A percentile compares a stretch with the other conserved stretches of the same genome.
phyloP scores from a whole-genome alignment of 2,113 vertebrate species.

The Leptobrachium ailaonicum region DNA sequence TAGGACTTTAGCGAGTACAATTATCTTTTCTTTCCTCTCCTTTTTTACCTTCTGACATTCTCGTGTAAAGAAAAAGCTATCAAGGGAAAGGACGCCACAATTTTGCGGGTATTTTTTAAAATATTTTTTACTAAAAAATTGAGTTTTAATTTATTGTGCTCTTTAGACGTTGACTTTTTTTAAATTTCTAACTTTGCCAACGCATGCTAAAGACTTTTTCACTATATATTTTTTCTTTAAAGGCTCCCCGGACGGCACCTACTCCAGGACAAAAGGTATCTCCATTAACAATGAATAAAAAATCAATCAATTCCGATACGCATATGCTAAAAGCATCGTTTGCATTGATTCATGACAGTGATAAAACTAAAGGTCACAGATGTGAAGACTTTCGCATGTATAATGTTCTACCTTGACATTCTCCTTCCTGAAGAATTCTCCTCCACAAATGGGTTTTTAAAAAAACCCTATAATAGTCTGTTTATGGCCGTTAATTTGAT shows the following conservation, averaged over 20 bases:
- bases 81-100: too few relatives aligned
- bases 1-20: too few relatives aligned
- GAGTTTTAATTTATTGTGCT: too few relatives aligned
- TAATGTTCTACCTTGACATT: conserved; percentile 38
- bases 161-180: too few relatives aligned
- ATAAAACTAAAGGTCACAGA: conserved; percentile 44
- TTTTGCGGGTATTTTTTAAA: too few relatives aligned
- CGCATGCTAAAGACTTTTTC: too few relatives aligned
- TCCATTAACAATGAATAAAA: conserved; percentile 46
- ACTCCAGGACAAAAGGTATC: conserved; percentile 27
- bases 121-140: too few relatives aligned
- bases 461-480: conserved; percentile 17
- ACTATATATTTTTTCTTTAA: too few relatives aligned
- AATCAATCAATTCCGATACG: conserved; percentile 36
- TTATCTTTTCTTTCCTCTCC: too few relatives aligned
- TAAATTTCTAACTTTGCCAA: too few relatives aligned
- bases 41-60: too few relatives aligned
- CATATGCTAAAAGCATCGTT: conserved; percentile 46
- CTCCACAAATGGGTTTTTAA: background rate
- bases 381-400: conserved; percentile 29
- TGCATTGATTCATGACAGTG: conserved; percentile 34
- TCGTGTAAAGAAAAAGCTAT: too few relatives aligned
- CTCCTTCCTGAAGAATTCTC: conserved; percentile 19
- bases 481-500: conserved; percentile 34
- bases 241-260: background rate